Percentiles rank a stretch among this genome's conserved stretches.
These are phyloP conservation scores for Misgurnus anguillicaudatus DNA, from an alignment of 2,113 vertebrate species.

Conservation along the genomic window DNA sequence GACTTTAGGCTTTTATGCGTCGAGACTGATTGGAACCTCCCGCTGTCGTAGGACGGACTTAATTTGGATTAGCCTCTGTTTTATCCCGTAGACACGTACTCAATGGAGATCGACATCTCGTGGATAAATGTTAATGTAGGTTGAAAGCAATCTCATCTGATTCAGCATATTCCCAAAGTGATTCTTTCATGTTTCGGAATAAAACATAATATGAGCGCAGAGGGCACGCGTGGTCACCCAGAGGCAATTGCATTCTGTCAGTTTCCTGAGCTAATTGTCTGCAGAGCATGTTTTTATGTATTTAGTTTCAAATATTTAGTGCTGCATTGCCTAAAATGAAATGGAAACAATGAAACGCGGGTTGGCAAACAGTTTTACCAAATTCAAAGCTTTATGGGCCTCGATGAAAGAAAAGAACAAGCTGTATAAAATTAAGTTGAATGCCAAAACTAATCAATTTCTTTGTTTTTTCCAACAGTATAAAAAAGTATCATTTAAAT, in stretches of 20 bases:
- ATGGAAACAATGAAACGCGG: conserved; percentile 4
- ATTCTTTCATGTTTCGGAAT: conserved; percentile 46
- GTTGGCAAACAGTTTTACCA: conserved; percentile 1
- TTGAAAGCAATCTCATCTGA: conserved; percentile 51
- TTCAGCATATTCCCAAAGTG: conserved; percentile 50
- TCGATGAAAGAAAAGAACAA: not conserved
- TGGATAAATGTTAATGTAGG: conserved; percentile 52
- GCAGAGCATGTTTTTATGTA: conserved; percentile 42
- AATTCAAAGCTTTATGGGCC: not conserved
- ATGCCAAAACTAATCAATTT: not conserved
- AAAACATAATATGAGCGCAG: conserved; percentile 33
- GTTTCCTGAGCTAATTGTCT: conserved; percentile 34
- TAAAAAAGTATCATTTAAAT: not conserved
- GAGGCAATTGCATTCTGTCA: conserved; percentile 23
- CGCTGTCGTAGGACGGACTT: conserved; percentile 57
- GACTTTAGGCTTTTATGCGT: conserved; percentile 49
- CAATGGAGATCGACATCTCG: conserved; percentile 55
- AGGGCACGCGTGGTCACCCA: conserved; percentile 2
- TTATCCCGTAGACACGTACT: conserved; percentile 51
- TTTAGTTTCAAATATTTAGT: conserved; percentile 4
- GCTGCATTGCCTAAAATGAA: conserved; percentile 15
- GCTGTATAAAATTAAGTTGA: not conserved
- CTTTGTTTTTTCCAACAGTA: not conserved
- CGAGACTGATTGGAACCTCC: conserved; percentile 53
- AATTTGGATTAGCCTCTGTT: conserved; percentile 58